These are phyloP conservation scores for Melipona beecheii DNA, from an alignment of 2,888 invertebrate genomes.

Conservation along the genomic window DNA sequence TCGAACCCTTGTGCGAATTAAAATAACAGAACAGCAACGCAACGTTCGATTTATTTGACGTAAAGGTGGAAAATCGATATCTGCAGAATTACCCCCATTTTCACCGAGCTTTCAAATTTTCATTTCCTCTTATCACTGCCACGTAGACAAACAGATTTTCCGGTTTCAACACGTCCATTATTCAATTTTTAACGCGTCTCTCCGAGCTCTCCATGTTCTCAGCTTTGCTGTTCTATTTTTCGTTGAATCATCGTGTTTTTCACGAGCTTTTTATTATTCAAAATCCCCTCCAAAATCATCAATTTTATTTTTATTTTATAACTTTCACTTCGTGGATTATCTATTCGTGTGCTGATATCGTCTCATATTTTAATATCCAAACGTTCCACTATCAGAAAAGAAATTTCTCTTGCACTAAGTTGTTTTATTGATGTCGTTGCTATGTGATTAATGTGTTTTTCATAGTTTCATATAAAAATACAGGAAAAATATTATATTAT, in stretches of 20 bases:
- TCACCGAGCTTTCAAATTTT: neutral
- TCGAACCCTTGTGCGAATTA: slow-evolving; percentile 29
- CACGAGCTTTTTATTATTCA: neutral
- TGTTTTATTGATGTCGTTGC: no score
- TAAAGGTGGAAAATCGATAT: slow-evolving; percentile 35
- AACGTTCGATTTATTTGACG: slow-evolving; percentile 41
- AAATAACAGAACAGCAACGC: slow-evolving; percentile 21
- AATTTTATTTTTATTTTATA: neutral
- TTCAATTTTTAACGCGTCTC: neutral
- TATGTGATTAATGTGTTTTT: no score
- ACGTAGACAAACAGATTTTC: neutral
- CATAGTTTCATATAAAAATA: no score
- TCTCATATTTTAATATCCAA: neutral
- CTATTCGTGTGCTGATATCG: neutral
- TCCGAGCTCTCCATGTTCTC: neutral
- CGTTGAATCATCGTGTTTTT: neutral
- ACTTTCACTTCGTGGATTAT: neutral
- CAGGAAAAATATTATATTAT: no score
- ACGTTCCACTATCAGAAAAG: no score
- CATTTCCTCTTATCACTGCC: no score
- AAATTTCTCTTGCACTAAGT: no score
- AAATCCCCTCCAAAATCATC: neutral
- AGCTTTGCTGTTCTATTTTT: neutral
- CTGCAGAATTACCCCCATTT: slow-evolving; percentile 32
- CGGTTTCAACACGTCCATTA: neutral